Evolutionary conservation across 2,797 vertebrate species (phyloP).

Genomic region (Columba guinea): DNA sequence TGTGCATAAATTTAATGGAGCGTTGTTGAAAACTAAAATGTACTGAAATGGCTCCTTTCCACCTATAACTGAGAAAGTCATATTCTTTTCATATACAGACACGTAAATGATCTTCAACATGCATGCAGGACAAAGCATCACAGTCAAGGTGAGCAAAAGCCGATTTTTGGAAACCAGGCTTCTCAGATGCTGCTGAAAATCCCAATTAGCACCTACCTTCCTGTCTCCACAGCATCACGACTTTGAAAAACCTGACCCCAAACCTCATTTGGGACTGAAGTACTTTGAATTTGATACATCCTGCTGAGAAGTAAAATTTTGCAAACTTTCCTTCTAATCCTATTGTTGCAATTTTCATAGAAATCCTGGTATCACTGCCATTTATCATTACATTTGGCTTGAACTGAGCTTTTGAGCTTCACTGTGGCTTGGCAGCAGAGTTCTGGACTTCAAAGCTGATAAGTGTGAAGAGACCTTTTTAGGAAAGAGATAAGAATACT

Average conservation of each 20-base stretch:
- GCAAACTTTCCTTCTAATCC: neutral
- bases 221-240: neutral
- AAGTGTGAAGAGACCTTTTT: neutral
- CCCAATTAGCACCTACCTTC: neutral
- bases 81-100: neutral
- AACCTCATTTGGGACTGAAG: neutral
- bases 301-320: too few species aligned
- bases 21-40: neutral
- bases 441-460: neutral
- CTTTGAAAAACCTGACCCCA: neutral
- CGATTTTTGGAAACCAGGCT: neutral
- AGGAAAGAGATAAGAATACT: neutral
- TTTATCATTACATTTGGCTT: neutral
- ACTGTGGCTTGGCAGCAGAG: neutral
- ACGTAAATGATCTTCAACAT: neutral
- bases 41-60: neutral
- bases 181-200: neutral
- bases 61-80: neutral
- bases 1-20: neutral
- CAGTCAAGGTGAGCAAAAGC: neutral
- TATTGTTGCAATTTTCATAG: neutral
- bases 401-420: neutral
- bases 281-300: neutral
- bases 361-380: neutral
- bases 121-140: neutral